Evolutionary conservation across 2,797 vertebrate genomes (phyloP), one percentile per base, ranked within the genome.

Genomic region (Ctenopoma kingsleyae): DNA sequence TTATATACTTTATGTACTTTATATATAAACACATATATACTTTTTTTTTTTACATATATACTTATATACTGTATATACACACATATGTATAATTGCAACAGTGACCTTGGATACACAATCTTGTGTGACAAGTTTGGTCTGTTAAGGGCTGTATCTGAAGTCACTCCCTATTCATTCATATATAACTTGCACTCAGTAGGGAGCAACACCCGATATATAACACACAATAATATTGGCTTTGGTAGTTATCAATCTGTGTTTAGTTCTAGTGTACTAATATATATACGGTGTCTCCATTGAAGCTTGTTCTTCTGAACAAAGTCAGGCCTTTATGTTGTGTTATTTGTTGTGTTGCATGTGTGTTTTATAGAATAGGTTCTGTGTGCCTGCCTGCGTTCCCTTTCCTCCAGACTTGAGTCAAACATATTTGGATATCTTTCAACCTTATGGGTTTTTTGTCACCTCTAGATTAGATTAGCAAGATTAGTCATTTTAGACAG

Each of bases 341-440:
- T 74, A 25, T 4, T 25, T 25, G 60, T 50, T 62, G 32, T 52
- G 36, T 16, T 74, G 68, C 52, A 73, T 77, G 70, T 49, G 23
- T 80, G 43, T 30, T 23, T 19, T 38, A 3, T 47, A 46, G 22
- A 48, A 7, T 10, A 15, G 9, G 5, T 40, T 46, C 3, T 50
- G 32, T 71, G 52, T 52, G 46, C 46, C 40, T 12, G 63, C 43
- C 53, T 55, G 38, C 41, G 62, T 41, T 65, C 22, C 32, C 69
- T 23, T 30, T 25, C 3, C 10, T 38, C 38, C 38, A 27, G 8
- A 38, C 9, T 36, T 52, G 8, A 12, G 9, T 56, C 1, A 22
- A 53, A 51, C 20, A n/a, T 25, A 47, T 40, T 38, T 22, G 16
- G 49, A 44, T 22, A 10, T 16, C 5, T 40, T 49, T 3, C 25